These are phyloP conservation scores for Ostrea denselamellosa DNA, from an alignment of 1,140 invertebrate species.

Conservation along the genomic window DNA sequence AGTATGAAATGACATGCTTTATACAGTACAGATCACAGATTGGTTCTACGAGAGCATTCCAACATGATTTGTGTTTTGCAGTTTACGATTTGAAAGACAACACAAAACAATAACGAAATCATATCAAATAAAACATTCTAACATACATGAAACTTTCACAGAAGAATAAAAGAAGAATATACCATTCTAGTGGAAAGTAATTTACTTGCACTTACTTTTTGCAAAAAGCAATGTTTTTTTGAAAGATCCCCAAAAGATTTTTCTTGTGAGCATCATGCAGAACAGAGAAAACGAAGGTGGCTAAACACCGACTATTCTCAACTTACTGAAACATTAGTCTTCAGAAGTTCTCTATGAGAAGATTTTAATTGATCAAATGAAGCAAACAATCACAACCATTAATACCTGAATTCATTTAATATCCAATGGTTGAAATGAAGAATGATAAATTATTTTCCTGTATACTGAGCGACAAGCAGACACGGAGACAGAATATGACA, in stretches of 20 bases:
- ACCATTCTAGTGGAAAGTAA: too few relatives aligned
- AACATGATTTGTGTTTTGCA: not conserved
- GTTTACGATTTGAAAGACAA: constrained; percentile 9
- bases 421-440: not conserved
- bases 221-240: too few relatives aligned
- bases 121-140: not conserved
- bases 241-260: too few relatives aligned
- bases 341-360: not conserved
- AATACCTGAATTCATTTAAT: constrained; percentile 24
- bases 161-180: too few relatives aligned
- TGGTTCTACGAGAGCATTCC: constrained; percentile 7
- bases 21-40: not conserved
- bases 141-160: too few relatives aligned
- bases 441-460: not conserved
- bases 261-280: too few relatives aligned
- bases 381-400: constrained; percentile 30
- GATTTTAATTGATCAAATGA: not conserved
- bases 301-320: too few relatives aligned
- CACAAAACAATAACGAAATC: not conserved
- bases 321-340: not conserved
- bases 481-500: not conserved
- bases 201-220: too few relatives aligned
- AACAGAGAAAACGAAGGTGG: too few relatives aligned
- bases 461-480: not conserved
- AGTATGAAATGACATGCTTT: constrained; percentile 28